Base-by-base conservation (phyloP, 2,888 invertebrate genomes). In the Orthosia gracilis region DNA sequence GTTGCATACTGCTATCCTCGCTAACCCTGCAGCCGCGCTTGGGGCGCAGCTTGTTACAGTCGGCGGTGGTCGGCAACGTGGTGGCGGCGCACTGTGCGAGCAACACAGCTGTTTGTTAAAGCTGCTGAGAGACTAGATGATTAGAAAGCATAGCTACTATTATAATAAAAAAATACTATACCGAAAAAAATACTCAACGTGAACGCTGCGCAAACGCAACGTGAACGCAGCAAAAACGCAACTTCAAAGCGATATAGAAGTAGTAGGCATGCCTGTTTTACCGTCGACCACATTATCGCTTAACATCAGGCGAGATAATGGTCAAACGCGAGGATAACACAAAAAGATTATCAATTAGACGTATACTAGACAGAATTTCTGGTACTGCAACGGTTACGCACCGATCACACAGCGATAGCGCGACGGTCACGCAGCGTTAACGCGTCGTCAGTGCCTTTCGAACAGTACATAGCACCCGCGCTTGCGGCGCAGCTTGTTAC, bases 21-120 rank as follows among this genome's bases (percentile, higher is more conserved):
- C 95, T 98, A 76, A 93, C 97, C 23, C 89, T 97, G 0, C 97
- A 97, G 85, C 98, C 98, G 2, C 97, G 97, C 75, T 87, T 97
- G 52, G 97, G 97, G 0, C 94, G 97, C 0, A 93, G 96, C 1
- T 92, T 97, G 12, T 96, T 97, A 0, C 80, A 82, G 12, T 67
- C 87, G 0, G 83, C 83, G 0, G 26, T 76, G 0, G 0, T 87
- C 0, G 92, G 94, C 78, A 97, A 97, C 79, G 97, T 97, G 77
- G 89, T 97, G 0, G 89, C 89, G 0, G 88, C 92, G 0, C 92
- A 92, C 23, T 89, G 90, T 47, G 94, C 97, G 0, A 92, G 95
- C 0, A 97, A 97, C 26, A 91, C 93, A 97, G 61, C 85, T 97
- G 70, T 97, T 98, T 85, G 76, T 87, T 0, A 94, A 96, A 57